Evolutionary conservation across 2,888 invertebrate genomes (phyloP), one percentile per base, ranked within the genome.

Genomic region (Timema podura): DNA sequence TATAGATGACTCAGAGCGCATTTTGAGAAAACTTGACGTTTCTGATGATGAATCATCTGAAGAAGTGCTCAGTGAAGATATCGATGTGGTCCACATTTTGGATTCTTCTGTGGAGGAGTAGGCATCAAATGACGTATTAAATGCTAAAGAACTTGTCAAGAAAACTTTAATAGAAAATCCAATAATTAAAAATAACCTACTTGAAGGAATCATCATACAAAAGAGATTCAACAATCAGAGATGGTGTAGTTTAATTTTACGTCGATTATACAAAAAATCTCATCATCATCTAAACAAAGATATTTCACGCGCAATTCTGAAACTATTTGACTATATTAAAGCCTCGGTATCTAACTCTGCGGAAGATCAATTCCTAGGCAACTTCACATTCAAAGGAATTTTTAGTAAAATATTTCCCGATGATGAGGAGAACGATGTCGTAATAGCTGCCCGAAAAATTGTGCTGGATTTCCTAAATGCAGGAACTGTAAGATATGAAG

Each of bases 341-440:
- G 61, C 64, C 7, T 48, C 61, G 30, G 59, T 6, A 46, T 48
- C 66, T 13, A 61, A 48, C n/a, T 70, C 66, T 5, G 67, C 64
- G 13, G 70, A 70, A 54, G 70, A 70, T 57, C 70, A 70, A 46
- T 70, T 70, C 48, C 44, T 48, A 47, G 70, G 70, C 16, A 51
- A 49, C 30, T 49, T 64, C 30, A 67, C 67, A 8, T 67, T 70
- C 30, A 57, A 70, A 0, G 46, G 15, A 0, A 8, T 70, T 5
- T 70, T 70, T 46, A 13, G n/a, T 6, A 67, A 70, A 15, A 57
- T 70, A 45, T 70, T 70, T 44, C 64, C 64, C 13, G 49, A 59
- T 16, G 48, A 48, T 11, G 64, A 67, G 13, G 51, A 59, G 46
- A 51, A 30, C 7, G 54, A 69, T 16, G 45, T 64, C 10, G 48